These are phyloP conservation scores for Cyphotilapia sp. DNA, from an alignment of 2,113 vertebrate genomes.

Conservation along the genomic window DNA sequence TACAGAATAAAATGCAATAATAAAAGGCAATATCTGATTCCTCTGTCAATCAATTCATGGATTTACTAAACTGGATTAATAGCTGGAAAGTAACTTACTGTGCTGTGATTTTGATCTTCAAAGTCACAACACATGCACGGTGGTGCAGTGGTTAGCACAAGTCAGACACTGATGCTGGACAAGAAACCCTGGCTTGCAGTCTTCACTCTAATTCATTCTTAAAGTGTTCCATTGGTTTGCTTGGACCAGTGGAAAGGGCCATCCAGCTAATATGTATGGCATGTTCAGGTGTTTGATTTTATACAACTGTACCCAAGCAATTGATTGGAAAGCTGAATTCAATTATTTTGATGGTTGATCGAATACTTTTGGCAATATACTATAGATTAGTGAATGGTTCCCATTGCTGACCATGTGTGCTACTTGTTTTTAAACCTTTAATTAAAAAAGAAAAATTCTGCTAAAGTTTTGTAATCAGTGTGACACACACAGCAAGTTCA, in stretches of 20 bases:
- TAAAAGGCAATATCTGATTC: background rate
- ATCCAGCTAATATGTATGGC: background rate
- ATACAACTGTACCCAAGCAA: background rate
- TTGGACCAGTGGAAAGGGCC: rapidly evolving
- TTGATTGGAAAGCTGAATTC: background rate
- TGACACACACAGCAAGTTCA: background rate
- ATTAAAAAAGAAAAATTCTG: background rate
- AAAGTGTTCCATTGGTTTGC: rapidly evolving
- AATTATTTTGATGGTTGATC: background rate
- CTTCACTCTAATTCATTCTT: background rate
- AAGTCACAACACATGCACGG: background rate
- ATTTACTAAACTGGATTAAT: background rate
- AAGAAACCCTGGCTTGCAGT: background rate
- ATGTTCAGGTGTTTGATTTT: background rate
- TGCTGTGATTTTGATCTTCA: background rate
- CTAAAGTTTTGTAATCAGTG: background rate
- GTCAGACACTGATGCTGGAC: background rate
- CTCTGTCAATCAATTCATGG: background rate
- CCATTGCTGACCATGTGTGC: background rate
- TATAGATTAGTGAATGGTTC: background rate
- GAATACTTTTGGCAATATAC: rapidly evolving
- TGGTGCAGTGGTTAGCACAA: background rate
- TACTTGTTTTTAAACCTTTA: background rate
- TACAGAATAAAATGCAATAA: background rate
- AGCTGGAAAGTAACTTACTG: background rate